These are phyloP conservation scores for human DNA, from an alignment of 2,113 vertebrate genomes.

Conservation along the genomic window GRCh38 chr15:35778501-35779000, in stretches of 20 bases:
- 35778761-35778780: not conserved
- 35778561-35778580: not conserved
- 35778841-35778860: not conserved
- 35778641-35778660: not conserved
- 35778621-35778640: not conserved
- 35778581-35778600: not conserved
- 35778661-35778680: not conserved
- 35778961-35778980: not conserved
- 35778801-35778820: not conserved
- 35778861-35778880: not conserved
- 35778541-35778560: not conserved
- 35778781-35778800: not conserved
- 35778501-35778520: conserved; percentile 1
- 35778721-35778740: conserved; percentile 40
- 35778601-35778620: not conserved
- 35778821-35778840: not conserved
- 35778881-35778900: not conserved
- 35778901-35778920: not conserved
- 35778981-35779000: not conserved
- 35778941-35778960: not conserved
- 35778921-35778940: not conserved
- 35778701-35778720: not conserved
- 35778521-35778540: not conserved
- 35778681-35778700: not conserved
- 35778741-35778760: not conserved